phyloP scores from a whole-genome alignment of 2,113 vertebrate genomes.

The Scopus umbretta region DNA sequence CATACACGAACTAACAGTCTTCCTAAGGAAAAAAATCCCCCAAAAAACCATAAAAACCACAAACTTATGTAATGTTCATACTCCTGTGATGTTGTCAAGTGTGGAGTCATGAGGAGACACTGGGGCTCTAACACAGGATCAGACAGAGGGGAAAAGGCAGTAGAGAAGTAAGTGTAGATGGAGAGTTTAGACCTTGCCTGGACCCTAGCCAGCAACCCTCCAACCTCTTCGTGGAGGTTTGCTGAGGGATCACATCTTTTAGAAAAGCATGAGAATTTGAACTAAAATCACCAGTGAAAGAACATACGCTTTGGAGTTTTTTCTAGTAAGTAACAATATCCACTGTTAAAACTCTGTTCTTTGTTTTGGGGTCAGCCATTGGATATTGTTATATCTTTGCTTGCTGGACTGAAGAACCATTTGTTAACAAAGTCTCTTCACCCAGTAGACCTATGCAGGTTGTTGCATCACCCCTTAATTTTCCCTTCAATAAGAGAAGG shows the following conservation, averaged over 20 bases:
- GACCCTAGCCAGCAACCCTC: neutral
- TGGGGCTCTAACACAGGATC: neutral
- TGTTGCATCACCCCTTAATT: neutral
- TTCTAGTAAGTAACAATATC: neutral
- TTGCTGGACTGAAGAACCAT: neutral
- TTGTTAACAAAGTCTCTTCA: neutral
- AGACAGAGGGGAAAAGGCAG: neutral
- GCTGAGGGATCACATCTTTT: neutral
- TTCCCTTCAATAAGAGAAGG: neutral
- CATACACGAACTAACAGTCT: neutral
- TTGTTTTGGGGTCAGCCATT: neutral
- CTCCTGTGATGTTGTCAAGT: neutral
- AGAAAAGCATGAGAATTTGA: neutral
- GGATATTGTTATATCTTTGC: neutral
- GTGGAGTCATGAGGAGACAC: neutral
- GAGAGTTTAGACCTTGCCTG: neutral
- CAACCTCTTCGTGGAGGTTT: neutral
- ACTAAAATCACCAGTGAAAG: neutral
- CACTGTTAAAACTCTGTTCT: neutral
- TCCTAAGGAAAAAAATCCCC: neutral
- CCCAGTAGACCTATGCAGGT: neutral
- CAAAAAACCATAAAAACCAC: neutral
- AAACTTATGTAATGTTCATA: neutral
- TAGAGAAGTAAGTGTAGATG: neutral
- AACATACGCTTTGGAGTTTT: neutral